Evolutionary conservation across 2,113 vertebrate genomes (phyloP).

Genomic region (Geococcyx californianus): DNA sequence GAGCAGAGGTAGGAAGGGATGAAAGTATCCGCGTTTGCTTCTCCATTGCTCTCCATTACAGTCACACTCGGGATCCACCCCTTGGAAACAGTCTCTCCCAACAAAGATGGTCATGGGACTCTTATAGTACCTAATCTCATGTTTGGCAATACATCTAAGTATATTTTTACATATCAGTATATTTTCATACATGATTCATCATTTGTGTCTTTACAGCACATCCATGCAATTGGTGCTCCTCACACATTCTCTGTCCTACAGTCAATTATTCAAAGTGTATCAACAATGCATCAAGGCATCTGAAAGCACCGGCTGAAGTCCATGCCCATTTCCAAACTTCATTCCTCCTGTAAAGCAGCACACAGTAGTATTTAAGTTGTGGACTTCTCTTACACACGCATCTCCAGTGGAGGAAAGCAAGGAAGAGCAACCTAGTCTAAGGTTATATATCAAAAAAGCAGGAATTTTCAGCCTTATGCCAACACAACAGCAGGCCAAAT

Average conservation of each 20-base stretch:
- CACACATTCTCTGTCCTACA: neutral
- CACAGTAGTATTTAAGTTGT: neutral
- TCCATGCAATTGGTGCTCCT: neutral
- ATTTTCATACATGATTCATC: neutral
- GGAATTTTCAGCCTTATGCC: neutral
- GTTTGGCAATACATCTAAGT: neutral
- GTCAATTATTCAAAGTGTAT: neutral
- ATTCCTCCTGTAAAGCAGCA: neutral
- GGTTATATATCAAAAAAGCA: neutral
- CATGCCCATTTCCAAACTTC: neutral
- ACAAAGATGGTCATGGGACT: neutral
- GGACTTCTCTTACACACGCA: neutral
- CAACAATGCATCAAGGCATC: neutral
- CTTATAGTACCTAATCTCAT: neutral
- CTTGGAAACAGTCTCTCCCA: neutral
- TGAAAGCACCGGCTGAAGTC: neutral
- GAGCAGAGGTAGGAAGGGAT: neutral
- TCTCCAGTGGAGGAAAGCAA: neutral
- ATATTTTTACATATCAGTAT: neutral
- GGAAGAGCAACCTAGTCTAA: neutral
- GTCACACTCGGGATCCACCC: accelerated
- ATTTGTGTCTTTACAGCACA: neutral
- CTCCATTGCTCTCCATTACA: neutral
- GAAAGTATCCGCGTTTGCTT: neutral
- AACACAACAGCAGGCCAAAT: neutral